Percentiles rank a stretch among this genome's conserved stretches.
These are phyloP conservation scores for Drosophila elegans DNA, from an alignment of 1,140 invertebrate genomes.

Conservation along the genomic window DNA sequence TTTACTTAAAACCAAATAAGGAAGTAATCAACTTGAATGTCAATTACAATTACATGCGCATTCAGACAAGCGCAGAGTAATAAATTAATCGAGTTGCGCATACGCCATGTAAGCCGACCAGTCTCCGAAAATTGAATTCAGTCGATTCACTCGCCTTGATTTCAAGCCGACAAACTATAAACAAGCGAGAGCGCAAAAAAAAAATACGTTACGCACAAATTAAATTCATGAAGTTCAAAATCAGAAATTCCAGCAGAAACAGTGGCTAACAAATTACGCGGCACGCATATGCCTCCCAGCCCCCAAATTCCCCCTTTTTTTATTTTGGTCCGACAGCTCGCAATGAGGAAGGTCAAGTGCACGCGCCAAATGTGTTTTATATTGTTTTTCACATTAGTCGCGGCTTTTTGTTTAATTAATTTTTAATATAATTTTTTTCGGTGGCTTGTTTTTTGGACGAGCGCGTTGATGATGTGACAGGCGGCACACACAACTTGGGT, in stretches of 20 bases:
- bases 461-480: constrained; percentile 51
- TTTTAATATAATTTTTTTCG: constrained; percentile 43
- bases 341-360: constrained; percentile 48
- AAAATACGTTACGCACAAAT: constrained; percentile 49
- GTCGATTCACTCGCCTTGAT: constrained; percentile 47
- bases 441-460: constrained; percentile 36
- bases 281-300: constrained; percentile 23
- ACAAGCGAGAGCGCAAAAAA: constrained; percentile 12
- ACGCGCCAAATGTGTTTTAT: constrained; percentile 55
- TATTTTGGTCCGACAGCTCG: constrained; percentile 14
- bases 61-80: constrained; percentile 5
- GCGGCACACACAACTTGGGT: constrained; percentile 42
- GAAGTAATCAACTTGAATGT: constrained; percentile 42
- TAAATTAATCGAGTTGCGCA: constrained; percentile 40
- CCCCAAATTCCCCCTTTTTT: constrained; percentile 15
- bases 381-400: constrained; percentile 46
- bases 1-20: constrained; percentile 31
- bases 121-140: constrained; percentile 43
- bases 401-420: constrained; percentile 53
- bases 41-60: constrained; percentile 48
- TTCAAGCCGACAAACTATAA: constrained; percentile 41
- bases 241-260: constrained; percentile 41
- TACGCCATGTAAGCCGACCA: constrained; percentile 46
- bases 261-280: constrained; percentile 41
- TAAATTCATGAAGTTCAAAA: constrained; percentile 49